These are phyloP conservation scores for Lepus americanus DNA, from an alignment of 2,113 vertebrate genomes.

Conservation along the genomic window DNA sequence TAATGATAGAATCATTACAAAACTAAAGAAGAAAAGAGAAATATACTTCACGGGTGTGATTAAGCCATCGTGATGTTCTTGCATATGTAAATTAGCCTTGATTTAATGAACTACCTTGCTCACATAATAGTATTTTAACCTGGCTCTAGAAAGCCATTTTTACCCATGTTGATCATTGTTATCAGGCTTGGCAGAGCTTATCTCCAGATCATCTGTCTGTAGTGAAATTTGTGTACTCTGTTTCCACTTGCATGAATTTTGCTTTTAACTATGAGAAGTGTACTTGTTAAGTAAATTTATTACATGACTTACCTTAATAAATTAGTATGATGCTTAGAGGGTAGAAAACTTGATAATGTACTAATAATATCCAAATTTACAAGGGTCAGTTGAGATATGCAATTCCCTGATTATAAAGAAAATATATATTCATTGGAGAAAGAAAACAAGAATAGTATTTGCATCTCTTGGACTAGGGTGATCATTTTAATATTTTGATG, in stretches of 20 bases:
- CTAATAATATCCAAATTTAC: conserved; percentile 3
- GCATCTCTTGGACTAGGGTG: not conserved
- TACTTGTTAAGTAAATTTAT: conserved; percentile 13
- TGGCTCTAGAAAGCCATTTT: conserved; percentile 48
- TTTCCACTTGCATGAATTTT: not conserved
- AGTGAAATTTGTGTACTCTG: conserved; percentile 27
- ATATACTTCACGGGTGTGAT: conserved; percentile 68
- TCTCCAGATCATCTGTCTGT: not conserved
- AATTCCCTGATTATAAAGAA: conserved; percentile 30
- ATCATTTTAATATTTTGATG: conserved; percentile 29
- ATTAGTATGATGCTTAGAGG: conserved; percentile 28
- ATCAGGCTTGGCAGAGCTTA: not conserved
- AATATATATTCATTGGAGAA: not conserved
- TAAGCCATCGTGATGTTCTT: conserved; percentile 73
- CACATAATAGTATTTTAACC: conserved; percentile 66
- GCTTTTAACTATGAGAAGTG: conserved; percentile 33
- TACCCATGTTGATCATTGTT: not conserved
- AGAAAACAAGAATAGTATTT: conserved; percentile 27
- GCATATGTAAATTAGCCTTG: conserved; percentile 64
- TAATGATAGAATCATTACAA: conserved; percentile 70
- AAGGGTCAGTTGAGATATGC: not conserved
- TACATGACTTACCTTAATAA: conserved; percentile 7
- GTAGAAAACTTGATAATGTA: conserved; percentile 38
- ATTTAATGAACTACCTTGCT: conserved; percentile 62
- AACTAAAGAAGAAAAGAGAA: conserved; percentile 70